Percentiles rank a stretch among this genome's conserved stretches.
Evolutionary conservation across 2,797 vertebrate species (phyloP).

Genomic region (Hipposideros larvatus): DNA sequence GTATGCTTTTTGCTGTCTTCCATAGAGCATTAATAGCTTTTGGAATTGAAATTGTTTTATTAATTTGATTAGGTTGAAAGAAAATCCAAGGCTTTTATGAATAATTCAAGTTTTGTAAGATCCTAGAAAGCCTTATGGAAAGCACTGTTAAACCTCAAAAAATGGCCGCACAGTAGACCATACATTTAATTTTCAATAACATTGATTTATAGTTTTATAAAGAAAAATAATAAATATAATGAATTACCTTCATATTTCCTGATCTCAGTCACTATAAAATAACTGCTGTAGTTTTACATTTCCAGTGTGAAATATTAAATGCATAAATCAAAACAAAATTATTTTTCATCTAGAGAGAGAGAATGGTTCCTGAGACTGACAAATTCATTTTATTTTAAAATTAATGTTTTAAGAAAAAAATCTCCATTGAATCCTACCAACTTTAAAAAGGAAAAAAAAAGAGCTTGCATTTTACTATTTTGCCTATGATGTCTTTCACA

Average conservation of each 20-base stretch:
- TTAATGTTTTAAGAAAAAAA: constrained; percentile 90
- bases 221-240: constrained; percentile 98
- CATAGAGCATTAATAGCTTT: constrained; percentile 84
- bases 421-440: constrained; percentile 85
- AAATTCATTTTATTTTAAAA: constrained; percentile 94
- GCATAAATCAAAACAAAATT: constrained; percentile 96
- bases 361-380: constrained; percentile 92
- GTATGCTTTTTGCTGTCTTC: constrained; percentile 71
- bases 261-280: constrained; percentile 91
- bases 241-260: constrained; percentile 94
- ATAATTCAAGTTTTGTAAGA: constrained; percentile 93
- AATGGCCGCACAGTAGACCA: constrained; percentile 86
- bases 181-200: constrained; percentile 93
- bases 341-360: constrained; percentile 89
- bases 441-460: constrained; percentile 74
- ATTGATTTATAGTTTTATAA: constrained; percentile 96
- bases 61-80: constrained; percentile 88
- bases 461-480: constrained; percentile 74
- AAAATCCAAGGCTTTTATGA: constrained; percentile 88
- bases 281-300: constrained; percentile 92
- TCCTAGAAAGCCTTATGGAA: constrained; percentile 92
- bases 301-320: constrained; percentile 97
- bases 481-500: constrained; percentile 67
- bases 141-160: constrained; percentile 89
- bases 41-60: constrained; percentile 87